Percentiles rank a stretch among this genome's conserved stretches.
Evolutionary conservation across 2,797 vertebrate species (phyloP).

Genomic region (Pampus argenteus): DNA sequence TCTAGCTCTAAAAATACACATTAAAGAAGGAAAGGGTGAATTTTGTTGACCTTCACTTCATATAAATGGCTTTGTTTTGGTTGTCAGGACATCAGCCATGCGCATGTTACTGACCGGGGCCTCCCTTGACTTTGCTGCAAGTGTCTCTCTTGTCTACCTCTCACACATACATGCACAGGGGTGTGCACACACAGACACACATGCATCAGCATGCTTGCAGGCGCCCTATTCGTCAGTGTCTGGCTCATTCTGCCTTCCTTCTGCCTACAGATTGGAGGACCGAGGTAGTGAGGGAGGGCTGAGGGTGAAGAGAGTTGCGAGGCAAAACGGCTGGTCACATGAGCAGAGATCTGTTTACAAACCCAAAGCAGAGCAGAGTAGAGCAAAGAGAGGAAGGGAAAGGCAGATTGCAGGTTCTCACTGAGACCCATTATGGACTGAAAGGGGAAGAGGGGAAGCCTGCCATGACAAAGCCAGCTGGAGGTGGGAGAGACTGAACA

Average conservation of each 20-base stretch:
- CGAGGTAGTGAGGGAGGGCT: constrained; percentile 72
- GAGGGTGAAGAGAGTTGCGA: constrained; percentile 85
- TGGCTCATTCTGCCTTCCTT: constrained; percentile 76
- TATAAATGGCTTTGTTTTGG: constrained; percentile 75
- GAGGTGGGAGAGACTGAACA: constrained; percentile 72
- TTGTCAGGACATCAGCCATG: constrained; percentile 73
- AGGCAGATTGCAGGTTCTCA: constrained; percentile 56
- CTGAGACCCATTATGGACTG: constrained; percentile 72
- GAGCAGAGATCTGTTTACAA: constrained; percentile 91
- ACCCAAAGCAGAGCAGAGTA: constrained; percentile 78
- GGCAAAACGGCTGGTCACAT: constrained; percentile 89
- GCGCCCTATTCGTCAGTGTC: constrained; percentile 74
- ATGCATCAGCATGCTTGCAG: constrained; percentile 69
- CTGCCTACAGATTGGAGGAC: constrained; percentile 80
- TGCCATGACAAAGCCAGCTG: constrained; percentile 80
- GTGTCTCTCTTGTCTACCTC: constrained; percentile 61
- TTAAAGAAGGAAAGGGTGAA: neutral
- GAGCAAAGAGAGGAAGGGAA: constrained; percentile 64
- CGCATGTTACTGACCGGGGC: constrained; percentile 66
- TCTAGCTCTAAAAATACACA: constrained; percentile 13
- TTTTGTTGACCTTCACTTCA: constrained; percentile 55
- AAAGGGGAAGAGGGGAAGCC: constrained; percentile 70
- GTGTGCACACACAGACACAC: constrained; percentile 57
- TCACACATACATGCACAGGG: constrained; percentile 65
- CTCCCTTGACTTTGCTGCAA: constrained; percentile 80